A percentile compares a stretch with the other conserved stretches of the same genome.
These are phyloP conservation scores for Melinaea menophilus DNA, from an alignment of 2,888 invertebrate genomes.

Conservation along the genomic window DNA sequence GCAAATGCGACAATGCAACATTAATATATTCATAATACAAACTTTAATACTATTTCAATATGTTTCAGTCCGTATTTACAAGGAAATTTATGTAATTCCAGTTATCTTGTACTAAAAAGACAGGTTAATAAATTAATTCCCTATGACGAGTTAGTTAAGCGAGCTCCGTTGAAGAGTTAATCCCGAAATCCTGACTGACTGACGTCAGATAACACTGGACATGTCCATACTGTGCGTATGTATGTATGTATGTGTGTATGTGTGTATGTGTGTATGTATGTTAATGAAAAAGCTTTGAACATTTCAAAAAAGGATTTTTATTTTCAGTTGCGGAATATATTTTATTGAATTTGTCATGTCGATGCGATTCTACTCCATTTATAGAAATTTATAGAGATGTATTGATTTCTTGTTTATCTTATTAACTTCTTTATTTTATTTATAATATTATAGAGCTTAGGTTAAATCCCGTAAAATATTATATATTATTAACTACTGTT, in stretches of 20 bases:
- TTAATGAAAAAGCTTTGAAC: not conserved
- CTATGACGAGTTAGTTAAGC: slow-evolving; percentile 29
- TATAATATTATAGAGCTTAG: too few relatives aligned
- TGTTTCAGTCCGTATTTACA: not conserved
- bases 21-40: not conserved
- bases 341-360: not conserved
- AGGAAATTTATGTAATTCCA: not conserved
- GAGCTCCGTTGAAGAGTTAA: slow-evolving; percentile 50
- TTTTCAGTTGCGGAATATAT: not conserved
- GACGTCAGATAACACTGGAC: slow-evolving; percentile 17
- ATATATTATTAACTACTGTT: too few relatives aligned
- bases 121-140: slow-evolving; percentile 28
- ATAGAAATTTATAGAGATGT: too few relatives aligned
- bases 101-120: slow-evolving; percentile 16
- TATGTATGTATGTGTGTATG: slow-evolving; percentile 1
- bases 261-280: not conserved
- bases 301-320: not conserved
- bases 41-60: too few relatives aligned
- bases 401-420: too few relatives aligned
- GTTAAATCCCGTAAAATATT: too few relatives aligned
- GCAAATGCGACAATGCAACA: not conserved
- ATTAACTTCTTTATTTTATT: too few relatives aligned
- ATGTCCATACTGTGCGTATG: not conserved
- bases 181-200: slow-evolving; percentile 60
- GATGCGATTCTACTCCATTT: too few relatives aligned